Conservation (phyloP, 2,888 invertebrate species). For the Diaperis boleti region DNA sequence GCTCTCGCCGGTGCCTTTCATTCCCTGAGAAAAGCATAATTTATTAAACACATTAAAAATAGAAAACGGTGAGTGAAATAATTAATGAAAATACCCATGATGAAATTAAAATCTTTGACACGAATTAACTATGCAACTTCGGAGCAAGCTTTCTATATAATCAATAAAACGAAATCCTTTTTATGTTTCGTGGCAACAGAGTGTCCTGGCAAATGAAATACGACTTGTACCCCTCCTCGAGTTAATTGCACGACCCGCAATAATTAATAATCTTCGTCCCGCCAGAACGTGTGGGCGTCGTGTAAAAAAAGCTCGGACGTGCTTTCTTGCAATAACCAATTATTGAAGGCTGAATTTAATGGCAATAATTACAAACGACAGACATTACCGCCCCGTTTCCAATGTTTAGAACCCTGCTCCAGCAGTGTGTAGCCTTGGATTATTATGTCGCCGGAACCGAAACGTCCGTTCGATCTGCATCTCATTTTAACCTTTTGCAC, state of each 20-base stretch:
- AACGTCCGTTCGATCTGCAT: constrained; percentile 14
- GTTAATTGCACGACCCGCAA: constrained; percentile 29
- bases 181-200: neutral
- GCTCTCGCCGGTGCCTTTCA: too few species aligned
- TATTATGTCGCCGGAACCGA: constrained; percentile 2
- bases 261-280: constrained; percentile 37
- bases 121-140: too few species aligned
- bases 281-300: constrained; percentile 31
- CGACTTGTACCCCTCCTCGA: constrained; percentile 19
- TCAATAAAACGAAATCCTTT: too few species aligned
- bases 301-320: constrained; percentile 24
- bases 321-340: constrained; percentile 38
- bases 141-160: too few species aligned
- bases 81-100: too few species aligned
- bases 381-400: constrained; percentile 16
- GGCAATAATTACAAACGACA: constrained; percentile 37
- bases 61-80: too few species aligned
- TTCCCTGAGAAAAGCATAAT: too few species aligned
- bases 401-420: constrained; percentile 14
- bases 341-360: constrained; percentile 39
- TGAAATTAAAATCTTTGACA: too few species aligned
- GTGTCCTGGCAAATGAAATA: neutral
- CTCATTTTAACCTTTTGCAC: constrained; percentile 18
- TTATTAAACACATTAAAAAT: too few species aligned
- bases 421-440: constrained; percentile 15